Evolutionary conservation across 2,113 vertebrate genomes (phyloP).

Genomic region (Xenopus borealis): DNA sequence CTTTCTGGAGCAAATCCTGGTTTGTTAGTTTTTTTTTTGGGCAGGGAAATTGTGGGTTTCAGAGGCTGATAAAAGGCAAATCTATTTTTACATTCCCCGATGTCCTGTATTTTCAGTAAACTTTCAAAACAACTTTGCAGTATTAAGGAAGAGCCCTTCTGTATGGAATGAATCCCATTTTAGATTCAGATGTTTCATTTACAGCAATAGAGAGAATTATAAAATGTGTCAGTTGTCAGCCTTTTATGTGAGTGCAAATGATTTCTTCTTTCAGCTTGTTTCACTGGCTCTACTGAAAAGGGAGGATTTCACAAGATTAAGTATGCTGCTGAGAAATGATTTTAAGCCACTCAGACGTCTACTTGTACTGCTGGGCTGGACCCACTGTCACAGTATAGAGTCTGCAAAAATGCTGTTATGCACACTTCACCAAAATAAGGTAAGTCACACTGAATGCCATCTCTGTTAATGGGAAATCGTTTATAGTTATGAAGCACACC

Average conservation of each 20-base stretch:
- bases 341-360: conserved; percentile 86
- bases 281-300: conserved; percentile 84
- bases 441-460: too few species aligned
- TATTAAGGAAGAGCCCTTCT: too few species aligned
- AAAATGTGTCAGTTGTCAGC: too few species aligned
- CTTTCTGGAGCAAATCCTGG: conserved; percentile 92
- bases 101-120: too few species aligned
- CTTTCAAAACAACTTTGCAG: too few species aligned
- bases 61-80: background rate
- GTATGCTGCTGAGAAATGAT: conserved; percentile 72
- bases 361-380: conserved; percentile 88
- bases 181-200: too few species aligned
- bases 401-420: conserved; percentile 80
- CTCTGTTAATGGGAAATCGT: too few species aligned
- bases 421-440: conserved; percentile 79
- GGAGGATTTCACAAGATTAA: conserved; percentile 79
- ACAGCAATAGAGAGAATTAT: too few species aligned
- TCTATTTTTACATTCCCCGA: background rate
- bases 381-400: conserved; percentile 79
- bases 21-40: conserved; percentile 47
- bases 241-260: too few species aligned
- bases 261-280: conserved; percentile 69
- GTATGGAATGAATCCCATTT: too few species aligned
- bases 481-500: too few species aligned
- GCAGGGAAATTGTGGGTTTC: background rate